A percentile compares a stretch with the other conserved stretches of the same genome.
Evolutionary conservation across 2,888 invertebrate species (phyloP).

Genomic region (Exephanes ischioxanthus): DNA sequence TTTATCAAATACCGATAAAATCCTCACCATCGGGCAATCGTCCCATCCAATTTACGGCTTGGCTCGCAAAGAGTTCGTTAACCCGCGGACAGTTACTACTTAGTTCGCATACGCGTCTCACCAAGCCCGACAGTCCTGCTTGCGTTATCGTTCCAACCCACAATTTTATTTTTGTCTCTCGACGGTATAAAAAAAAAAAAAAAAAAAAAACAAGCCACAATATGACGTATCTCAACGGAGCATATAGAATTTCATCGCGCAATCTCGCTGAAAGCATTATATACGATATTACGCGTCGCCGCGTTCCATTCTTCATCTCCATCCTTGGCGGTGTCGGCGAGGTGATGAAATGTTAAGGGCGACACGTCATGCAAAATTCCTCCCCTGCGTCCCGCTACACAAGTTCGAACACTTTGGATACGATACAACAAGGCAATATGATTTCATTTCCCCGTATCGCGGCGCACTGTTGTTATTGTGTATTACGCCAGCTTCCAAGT

Average conservation of each 20-base stretch:
- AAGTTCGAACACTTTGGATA: constrained; percentile 1
- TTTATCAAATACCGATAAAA: constrained; percentile 59
- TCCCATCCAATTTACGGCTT: constrained; percentile 55
- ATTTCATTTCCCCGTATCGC: not conserved
- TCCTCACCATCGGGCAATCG: constrained; percentile 57
- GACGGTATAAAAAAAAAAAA: constrained; percentile 20
- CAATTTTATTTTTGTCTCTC: constrained; percentile 31
- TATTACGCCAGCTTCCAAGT: not conserved
- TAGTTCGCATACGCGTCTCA: not conserved
- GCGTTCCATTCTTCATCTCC: constrained; percentile 55
- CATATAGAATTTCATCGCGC: constrained; percentile 66
- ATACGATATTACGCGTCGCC: constrained; percentile 31
- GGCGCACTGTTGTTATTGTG: not conserved
- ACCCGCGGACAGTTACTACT: constrained; percentile 21
- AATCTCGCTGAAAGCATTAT: constrained; percentile 72
- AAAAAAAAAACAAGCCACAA: constrained; percentile 18
- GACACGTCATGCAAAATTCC: not conserved
- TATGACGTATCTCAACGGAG: constrained; percentile 10
- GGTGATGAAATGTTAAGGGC: not conserved
- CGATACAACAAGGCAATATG: not conserved
- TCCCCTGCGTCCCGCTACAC: not conserved
- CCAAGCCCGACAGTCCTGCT: constrained; percentile 9
- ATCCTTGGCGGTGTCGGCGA: not conserved
- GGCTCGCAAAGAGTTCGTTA: constrained; percentile 50
- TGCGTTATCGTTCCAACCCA: constrained; percentile 5